Evolutionary conservation across 2,797 vertebrate species (phyloP).

Genomic region (Chiroxiphia lanceolata): DNA sequence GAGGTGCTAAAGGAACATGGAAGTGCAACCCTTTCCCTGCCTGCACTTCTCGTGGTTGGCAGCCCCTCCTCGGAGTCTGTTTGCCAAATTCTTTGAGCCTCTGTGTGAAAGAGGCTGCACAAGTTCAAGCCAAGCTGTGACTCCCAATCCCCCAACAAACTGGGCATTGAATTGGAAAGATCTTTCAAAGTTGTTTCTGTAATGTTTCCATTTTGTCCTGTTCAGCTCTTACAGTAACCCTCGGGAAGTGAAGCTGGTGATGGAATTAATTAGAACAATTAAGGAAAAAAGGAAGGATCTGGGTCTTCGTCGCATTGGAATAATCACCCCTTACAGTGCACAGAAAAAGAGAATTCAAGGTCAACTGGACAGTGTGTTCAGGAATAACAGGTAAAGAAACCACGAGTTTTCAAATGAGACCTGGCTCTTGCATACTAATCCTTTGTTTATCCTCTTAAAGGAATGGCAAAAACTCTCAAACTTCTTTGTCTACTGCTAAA

Average conservation of each 20-base stretch:
- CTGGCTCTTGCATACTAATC: not conserved
- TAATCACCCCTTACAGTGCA: conserved; percentile 87
- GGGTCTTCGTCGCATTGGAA: conserved; percentile 74
- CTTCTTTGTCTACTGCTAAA: not conserved
- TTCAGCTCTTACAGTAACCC: conserved; percentile 82
- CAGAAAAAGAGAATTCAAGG: conserved; percentile 81
- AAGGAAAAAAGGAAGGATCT: conserved; percentile 72
- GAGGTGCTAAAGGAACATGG: not conserved
- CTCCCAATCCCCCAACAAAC: not conserved
- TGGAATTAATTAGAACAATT: conserved; percentile 80
- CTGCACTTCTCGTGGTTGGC: not conserved
- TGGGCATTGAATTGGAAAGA: not conserved
- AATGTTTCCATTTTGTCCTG: not conserved
- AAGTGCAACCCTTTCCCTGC: not conserved
- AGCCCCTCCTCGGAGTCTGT: not conserved
- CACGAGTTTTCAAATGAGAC: fast-evolving
- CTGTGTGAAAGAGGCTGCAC: not conserved
- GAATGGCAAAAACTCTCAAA: not conserved
- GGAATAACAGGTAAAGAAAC: conserved; percentile 66
- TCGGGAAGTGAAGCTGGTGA: conserved; percentile 82
- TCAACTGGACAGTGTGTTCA: conserved; percentile 71
- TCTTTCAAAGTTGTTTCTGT: not conserved
- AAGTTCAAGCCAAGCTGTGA: not conserved
- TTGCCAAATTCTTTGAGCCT: not conserved
- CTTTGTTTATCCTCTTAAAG: not conserved